Base-by-base conservation (phyloP, 2,113 vertebrate species). In the Pionites leucogaster region DNA sequence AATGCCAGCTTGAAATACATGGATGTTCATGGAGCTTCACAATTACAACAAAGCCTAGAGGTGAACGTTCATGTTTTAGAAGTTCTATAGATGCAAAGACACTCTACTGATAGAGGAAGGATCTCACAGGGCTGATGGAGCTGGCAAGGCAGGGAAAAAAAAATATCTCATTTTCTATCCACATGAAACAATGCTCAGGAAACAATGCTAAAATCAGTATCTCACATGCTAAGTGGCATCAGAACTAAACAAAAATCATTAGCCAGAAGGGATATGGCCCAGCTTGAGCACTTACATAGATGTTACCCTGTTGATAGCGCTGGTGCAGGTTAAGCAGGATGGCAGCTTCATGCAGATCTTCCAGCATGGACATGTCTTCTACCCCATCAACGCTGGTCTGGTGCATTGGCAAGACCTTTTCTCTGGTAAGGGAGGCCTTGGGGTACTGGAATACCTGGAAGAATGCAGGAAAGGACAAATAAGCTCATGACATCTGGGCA, bases 291-390 rank as follows among this genome's bases (percentile, higher is more conserved):
- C 98, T 94, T 96, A 99, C 99, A 53, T 99, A 99, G 96, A 99
- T 99, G 96, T 97, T 96, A 92, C 99, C 98, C 94, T 97, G 97
- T 23, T 98, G 97, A 96, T 99, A 99, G 88, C 99, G 99, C 86
- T 98, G 98, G 84, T 98, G 98, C 62, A 99, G 98, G 97, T 99
- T 99, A 92, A 98, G 98, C 98, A 99, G 98, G 96, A 99, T 99
- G 97, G 99, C 98, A 23, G 98, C 98, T 96, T 99, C 99, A 8
- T 99, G 99, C 64, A 99, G 97, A 91, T 99, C 99, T 33, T 97
- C 97, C 97, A 99, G 98, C 71, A 97, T 95, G 82, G 99, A 99
- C 98, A 99, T 99, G 98, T 99, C 99, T 94, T 99, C 99, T 47
- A 99, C 98, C 33, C 99, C 99, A 24, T 98, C 97, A 80, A 97